A percentile compares a stretch with the other conserved stretches of the same genome.
These are phyloP conservation scores for Macrobrachium nipponense DNA, from an alignment of 1,140 invertebrate species.

Conservation along the genomic window DNA sequence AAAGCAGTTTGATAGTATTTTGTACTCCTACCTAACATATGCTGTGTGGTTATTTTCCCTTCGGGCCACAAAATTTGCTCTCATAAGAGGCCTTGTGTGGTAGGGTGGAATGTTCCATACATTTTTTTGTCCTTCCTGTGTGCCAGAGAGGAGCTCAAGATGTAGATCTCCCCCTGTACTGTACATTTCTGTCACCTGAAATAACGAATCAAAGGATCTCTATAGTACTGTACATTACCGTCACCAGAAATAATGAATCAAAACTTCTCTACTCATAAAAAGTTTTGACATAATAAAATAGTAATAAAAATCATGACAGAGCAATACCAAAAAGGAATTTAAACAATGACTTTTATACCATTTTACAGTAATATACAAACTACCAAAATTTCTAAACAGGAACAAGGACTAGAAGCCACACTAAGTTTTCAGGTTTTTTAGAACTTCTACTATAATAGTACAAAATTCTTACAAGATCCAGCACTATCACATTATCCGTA, in stretches of 20 bases:
- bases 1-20: background rate
- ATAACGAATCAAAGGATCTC: conserved; percentile 54
- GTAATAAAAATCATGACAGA: too few relatives aligned
- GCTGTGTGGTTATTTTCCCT: conserved; percentile 84
- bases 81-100: conserved; percentile 88
- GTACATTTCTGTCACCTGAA: conserved; percentile 87
- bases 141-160: conserved; percentile 87
- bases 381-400: too few relatives aligned
- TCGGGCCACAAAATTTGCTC: conserved; percentile 83
- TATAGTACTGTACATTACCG: conserved; percentile 89
- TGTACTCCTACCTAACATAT: conserved; percentile 76
- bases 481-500: background rate
- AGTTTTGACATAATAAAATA: too few relatives aligned
- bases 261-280: conserved; percentile 69
- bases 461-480: background rate
- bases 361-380: too few relatives aligned
- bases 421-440: background rate
- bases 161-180: conserved; percentile 92
- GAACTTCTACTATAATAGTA: too few relatives aligned
- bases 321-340: too few relatives aligned
- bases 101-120: conserved; percentile 93
- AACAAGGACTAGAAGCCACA: too few relatives aligned
- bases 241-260: conserved; percentile 73
- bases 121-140: conserved; percentile 81
- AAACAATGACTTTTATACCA: too few relatives aligned